A percentile compares a stretch with the other conserved stretches of the same genome.
Evolutionary conservation across 2,113 vertebrate species (phyloP).

Genomic region (Gadus macrocephalus): DNA sequence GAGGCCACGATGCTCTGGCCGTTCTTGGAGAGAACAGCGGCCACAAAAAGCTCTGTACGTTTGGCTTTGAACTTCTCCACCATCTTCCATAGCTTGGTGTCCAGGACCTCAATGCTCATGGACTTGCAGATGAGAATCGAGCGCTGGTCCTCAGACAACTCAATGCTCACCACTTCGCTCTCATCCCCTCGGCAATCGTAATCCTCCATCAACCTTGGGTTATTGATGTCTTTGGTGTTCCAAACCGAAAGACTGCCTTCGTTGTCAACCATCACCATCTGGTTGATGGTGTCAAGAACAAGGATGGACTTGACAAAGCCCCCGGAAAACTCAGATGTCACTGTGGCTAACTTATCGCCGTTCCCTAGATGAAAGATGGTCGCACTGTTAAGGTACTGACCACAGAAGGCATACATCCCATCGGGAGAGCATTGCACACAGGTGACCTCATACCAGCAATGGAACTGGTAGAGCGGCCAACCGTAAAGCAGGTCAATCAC

Average conservation of each 20-base stretch:
- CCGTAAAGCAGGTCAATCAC: constrained; percentile 94
- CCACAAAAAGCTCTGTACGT: constrained; percentile 89
- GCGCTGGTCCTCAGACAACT: constrained; percentile 95
- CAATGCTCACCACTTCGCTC: constrained; percentile 90
- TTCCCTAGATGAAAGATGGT: constrained; percentile 94
- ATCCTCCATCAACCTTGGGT: constrained; percentile 90
- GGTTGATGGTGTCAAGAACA: constrained; percentile 86
- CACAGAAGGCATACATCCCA: constrained; percentile 92
- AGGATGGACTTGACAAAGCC: constrained; percentile 97
- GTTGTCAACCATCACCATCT: constrained; percentile 97
- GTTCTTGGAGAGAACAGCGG: constrained; percentile 92
- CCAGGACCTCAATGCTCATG: constrained; percentile 90
- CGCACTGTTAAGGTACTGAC: constrained; percentile 92
- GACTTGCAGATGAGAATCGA: constrained; percentile 96
- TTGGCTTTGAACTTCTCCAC: constrained; percentile 96
- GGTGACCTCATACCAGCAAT: constrained; percentile 98
- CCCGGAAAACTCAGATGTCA: constrained; percentile 94
- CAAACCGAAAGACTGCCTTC: constrained; percentile 96
- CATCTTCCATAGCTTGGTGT: constrained; percentile 92
- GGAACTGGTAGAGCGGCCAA: constrained; percentile 97
- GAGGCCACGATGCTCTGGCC: constrained; percentile 96
- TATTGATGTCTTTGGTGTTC: constrained; percentile 92
- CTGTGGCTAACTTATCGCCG: constrained; percentile 90
- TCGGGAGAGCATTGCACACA: constrained; percentile 96
- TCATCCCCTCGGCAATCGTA: constrained; percentile 94